These are phyloP conservation scores for Tanypteryx hageni DNA, from an alignment of 2,888 invertebrate species.

Conservation along the genomic window DNA sequence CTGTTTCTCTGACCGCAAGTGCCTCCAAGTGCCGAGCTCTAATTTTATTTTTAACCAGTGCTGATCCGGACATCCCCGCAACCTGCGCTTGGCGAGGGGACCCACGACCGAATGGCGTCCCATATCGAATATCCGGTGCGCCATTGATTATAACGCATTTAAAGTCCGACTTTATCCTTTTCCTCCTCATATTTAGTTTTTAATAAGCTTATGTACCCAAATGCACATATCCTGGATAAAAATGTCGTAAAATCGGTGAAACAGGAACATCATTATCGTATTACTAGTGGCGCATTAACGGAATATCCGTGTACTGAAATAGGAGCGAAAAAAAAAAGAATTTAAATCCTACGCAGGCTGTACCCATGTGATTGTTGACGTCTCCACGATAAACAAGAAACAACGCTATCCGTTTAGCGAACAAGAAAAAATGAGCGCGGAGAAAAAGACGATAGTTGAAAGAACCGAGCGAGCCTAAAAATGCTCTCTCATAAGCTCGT, in stretches of 20 bases:
- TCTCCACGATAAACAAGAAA: neutral
- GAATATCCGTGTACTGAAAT: neutral
- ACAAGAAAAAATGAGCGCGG: neutral
- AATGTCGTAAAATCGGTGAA: neutral
- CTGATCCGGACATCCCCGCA: too few relatives aligned
- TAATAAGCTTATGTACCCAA: neutral
- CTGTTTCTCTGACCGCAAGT: too few relatives aligned
- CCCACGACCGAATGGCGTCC: too few relatives aligned
- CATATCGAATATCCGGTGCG: too few relatives aligned
- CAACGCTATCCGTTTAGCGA: neutral
- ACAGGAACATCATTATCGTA: neutral
- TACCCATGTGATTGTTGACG: neutral
- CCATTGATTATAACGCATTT: neutral
- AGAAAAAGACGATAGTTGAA: neutral
- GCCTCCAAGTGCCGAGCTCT: too few relatives aligned
- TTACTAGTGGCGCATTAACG: neutral
- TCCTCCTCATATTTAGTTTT: neutral
- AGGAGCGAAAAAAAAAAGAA: neutral
- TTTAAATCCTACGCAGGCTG: neutral
- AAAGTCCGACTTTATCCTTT: neutral
- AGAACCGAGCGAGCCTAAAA: constrained; percentile 4
- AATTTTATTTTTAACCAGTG: too few relatives aligned
- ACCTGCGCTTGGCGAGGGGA: too few relatives aligned
- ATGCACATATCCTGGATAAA: neutral
- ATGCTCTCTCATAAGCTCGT: neutral